Percentiles rank a stretch among this genome's conserved stretches.
These are phyloP conservation scores for Stigmatopora argus DNA, from an alignment of 2,113 vertebrate species.

Conservation along the genomic window DNA sequence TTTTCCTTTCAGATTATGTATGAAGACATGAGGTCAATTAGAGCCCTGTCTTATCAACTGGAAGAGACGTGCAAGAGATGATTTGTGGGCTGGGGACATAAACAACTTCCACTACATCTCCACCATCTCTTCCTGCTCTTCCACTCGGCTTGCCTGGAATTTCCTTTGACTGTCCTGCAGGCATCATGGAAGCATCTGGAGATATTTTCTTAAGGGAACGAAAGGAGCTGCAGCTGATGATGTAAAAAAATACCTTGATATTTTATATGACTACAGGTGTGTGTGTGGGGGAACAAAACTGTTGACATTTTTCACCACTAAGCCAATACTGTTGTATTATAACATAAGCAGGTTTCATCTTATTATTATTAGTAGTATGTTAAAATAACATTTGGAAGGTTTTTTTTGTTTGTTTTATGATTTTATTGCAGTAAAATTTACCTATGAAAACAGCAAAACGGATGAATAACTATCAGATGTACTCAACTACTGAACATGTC, in stretches of 20 bases:
- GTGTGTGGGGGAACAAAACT: no score
- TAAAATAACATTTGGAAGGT: no score
- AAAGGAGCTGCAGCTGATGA: slow-evolving; percentile 27
- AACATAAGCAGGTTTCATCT: no score
- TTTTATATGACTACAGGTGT: no score
- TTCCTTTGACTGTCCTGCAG: slow-evolving; percentile 56
- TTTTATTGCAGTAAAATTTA: no score
- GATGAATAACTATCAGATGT: not conserved
- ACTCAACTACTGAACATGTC: not conserved
- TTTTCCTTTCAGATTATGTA: slow-evolving; percentile 3
- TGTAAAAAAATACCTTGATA: no score
- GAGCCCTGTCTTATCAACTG: not conserved
- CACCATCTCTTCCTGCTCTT: slow-evolving; percentile 46
- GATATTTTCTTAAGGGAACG: slow-evolving; percentile 40
- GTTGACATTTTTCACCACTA: no score
- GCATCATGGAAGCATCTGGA: slow-evolving; percentile 55
- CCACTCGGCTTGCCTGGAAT: slow-evolving; percentile 55
- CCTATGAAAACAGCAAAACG: not conserved
- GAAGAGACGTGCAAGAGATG: slow-evolving; percentile 10
- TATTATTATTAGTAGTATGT: no score
- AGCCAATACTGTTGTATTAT: slow-evolving; percentile 12
- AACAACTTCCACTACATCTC: slow-evolving; percentile 38
- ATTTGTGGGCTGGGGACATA: slow-evolving; percentile 9
- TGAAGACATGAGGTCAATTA: slow-evolving; percentile 14
- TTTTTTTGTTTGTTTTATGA: no score